These are phyloP conservation scores for Gambusia holbrooki DNA, from an alignment of 2,113 vertebrate species.

Conservation along the genomic window DNA sequence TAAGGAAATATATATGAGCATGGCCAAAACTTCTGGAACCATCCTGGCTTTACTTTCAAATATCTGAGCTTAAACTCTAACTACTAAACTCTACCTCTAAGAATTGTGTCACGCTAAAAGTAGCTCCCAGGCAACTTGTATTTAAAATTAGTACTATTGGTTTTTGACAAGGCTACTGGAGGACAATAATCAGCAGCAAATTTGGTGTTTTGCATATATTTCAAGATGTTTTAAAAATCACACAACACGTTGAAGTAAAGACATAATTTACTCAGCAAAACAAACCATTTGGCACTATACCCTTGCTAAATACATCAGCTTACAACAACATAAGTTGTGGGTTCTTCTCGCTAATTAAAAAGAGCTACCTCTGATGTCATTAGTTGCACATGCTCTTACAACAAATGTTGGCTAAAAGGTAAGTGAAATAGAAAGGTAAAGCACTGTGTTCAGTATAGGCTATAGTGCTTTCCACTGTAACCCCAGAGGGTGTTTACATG, in stretches of 20 bases:
- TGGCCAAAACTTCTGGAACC: background rate
- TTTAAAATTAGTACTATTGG: too few species aligned
- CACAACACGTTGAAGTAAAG: too few species aligned
- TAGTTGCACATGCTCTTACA: slow-evolving; percentile 4
- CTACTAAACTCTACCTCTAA: too few species aligned
- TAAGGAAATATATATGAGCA: background rate
- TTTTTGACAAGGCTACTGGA: too few species aligned
- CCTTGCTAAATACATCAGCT: too few species aligned
- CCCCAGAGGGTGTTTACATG: background rate
- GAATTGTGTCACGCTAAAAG: too few species aligned
- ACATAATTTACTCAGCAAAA: background rate
- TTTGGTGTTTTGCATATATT: too few species aligned
- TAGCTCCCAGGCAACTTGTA: too few species aligned
- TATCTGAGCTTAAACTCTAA: background rate
- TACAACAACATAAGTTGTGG: background rate
- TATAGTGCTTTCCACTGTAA: background rate
- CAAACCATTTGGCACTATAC: background rate
- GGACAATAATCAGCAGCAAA: too few species aligned
- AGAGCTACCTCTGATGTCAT: slow-evolving; percentile 13
- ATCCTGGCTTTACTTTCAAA: too few species aligned
- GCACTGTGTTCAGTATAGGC: background rate
- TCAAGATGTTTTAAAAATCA: too few species aligned
- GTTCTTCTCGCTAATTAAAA: background rate
- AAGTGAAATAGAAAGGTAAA: background rate
- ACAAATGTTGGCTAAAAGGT: slow-evolving; percentile 13